phyloP scores from a whole-genome alignment of 2,888 invertebrate genomes.

The Acanthosepion pharaonis region DNA sequence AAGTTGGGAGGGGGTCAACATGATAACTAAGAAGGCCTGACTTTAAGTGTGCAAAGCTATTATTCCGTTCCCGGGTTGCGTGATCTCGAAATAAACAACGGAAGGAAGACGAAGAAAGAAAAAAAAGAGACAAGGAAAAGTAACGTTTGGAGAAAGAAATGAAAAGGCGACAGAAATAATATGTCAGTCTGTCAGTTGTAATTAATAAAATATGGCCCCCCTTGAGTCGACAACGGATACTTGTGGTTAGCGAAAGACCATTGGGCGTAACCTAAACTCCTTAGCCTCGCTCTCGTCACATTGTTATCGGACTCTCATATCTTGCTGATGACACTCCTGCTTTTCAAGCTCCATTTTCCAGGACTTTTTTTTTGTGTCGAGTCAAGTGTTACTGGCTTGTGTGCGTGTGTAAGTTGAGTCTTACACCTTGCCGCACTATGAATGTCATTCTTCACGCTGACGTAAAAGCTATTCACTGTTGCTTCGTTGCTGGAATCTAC shows the following conservation, averaged over 20 bases:
- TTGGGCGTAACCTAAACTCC: constrained; percentile 18
- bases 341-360: neutral
- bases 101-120: neutral
- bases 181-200: neutral
- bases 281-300: neutral
- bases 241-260: constrained; percentile 33
- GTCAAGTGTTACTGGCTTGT: neutral
- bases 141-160: neutral
- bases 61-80: neutral
- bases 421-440: neutral
- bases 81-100: neutral
- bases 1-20: neutral
- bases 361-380: neutral
- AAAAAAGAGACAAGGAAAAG: neutral
- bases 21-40: neutral
- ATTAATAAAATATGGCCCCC: neutral
- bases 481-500: neutral
- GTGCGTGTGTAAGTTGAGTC: neutral
- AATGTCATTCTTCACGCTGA: neutral
- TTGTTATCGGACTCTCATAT: neutral
- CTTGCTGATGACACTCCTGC: constrained; percentile 15
- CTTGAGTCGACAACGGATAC: constrained; percentile 33
- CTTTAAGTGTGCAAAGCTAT: neutral
- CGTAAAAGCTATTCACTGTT: neutral
- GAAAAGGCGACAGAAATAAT: constrained; percentile 6